These are phyloP conservation scores for Balaeniceps rex DNA, from an alignment of 2,113 vertebrate genomes.

Conservation along the genomic window DNA sequence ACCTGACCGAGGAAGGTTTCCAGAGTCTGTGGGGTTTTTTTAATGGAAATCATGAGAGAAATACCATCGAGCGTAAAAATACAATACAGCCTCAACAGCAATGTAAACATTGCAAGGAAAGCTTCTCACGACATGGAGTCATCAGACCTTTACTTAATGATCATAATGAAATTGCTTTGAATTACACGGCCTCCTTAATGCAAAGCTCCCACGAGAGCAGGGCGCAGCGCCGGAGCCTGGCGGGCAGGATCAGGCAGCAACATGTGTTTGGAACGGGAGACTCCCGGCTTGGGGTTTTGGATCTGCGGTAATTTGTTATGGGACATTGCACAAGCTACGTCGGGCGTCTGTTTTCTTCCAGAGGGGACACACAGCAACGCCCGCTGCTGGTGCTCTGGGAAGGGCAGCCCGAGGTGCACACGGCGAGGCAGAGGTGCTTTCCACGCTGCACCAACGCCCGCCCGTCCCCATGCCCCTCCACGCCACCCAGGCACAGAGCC, in stretches of 20 bases:
- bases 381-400: accelerated
- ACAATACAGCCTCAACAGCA: background rate
- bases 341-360: background rate
- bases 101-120: background rate
- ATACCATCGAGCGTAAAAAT: accelerated
- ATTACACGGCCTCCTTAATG: accelerated
- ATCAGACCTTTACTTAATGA: background rate
- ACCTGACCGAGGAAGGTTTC: background rate
- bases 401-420: background rate
- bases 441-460: accelerated
- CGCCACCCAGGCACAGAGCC: background rate
- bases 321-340: background rate
- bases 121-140: background rate
- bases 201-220: background rate
- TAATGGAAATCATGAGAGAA: background rate
- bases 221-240: background rate
- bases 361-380: background rate
- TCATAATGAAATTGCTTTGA: background rate
- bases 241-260: background rate
- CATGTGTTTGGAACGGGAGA: background rate
- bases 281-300: background rate
- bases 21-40: background rate
- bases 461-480: accelerated
- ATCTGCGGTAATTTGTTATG: background rate
- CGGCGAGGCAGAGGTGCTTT: background rate